phyloP scores from a whole-genome alignment of 2,113 vertebrate species.

The Xenopus laevis region DNA sequence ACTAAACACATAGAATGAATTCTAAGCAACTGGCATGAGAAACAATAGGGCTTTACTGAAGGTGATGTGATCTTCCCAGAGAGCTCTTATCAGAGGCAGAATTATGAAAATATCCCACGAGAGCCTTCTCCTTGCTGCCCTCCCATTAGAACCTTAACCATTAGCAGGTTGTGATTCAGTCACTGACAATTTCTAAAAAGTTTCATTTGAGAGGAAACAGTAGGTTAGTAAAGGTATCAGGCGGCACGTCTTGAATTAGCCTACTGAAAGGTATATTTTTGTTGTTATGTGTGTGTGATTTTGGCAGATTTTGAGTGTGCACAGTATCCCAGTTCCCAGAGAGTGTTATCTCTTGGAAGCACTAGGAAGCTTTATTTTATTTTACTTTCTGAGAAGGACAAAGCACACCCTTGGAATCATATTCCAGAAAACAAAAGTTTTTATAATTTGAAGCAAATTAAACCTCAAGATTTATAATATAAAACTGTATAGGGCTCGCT shows the following conservation, averaged over 20 bases:
- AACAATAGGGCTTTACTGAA: no score
- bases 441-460: no score
- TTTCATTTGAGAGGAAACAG: not conserved
- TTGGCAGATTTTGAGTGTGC: conserved; percentile 30
- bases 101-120: no score
- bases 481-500: no score
- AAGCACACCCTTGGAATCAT: conserved; percentile 19
- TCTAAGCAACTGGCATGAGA: no score
- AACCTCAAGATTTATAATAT: no score
- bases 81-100: no score
- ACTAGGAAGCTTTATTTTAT: conserved; percentile 21
- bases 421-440: not conserved
- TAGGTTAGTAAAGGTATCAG: not conserved
- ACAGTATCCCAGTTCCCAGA: conserved; percentile 9
- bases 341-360: conserved; percentile 22
- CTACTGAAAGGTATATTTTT: conserved; percentile 23
- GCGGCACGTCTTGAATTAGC: conserved; percentile 23
- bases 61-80: no score
- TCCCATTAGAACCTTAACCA: not conserved
- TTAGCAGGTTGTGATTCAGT: no score
- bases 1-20: no score
- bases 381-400: conserved; percentile 24
- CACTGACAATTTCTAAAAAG: not conserved
- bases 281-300: conserved; percentile 20
- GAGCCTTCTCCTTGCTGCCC: no score